A percentile compares a stretch with the other conserved stretches of the same genome.
phyloP scores from a whole-genome alignment of 2,797 vertebrate species.

The Adrianichthys oophorus region DNA sequence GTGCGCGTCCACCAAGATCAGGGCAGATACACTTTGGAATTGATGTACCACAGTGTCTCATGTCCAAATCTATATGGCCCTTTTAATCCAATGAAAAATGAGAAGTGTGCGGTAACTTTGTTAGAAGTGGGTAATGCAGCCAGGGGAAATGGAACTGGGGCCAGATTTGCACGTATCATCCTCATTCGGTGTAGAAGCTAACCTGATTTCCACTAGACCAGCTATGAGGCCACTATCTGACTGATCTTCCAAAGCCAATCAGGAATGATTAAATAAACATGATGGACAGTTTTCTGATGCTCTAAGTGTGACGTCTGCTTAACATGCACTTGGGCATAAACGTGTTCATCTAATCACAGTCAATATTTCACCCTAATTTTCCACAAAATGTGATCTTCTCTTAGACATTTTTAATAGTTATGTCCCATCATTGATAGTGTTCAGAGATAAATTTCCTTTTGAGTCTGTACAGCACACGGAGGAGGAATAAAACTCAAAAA shows the following conservation, averaged over 20 bases:
- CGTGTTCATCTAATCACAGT: conserved; percentile 14
- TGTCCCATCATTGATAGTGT: background rate
- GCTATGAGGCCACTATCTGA: conserved; percentile 68
- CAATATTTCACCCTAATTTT: conserved; percentile 11
- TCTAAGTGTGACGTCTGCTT: conserved; percentile 51
- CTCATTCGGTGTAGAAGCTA: conserved; percentile 68
- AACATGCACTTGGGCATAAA: conserved; percentile 18
- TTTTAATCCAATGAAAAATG: conserved; percentile 80
- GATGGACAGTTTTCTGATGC: conserved; percentile 58
- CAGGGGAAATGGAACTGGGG: conserved; percentile 69
- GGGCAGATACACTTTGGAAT: conserved; percentile 54
- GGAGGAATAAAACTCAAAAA: conserved; percentile 27
- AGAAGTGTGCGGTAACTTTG: conserved; percentile 78
- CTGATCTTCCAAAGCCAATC: conserved; percentile 59
- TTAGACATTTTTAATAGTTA: conserved; percentile 5
- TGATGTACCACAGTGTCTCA: conserved; percentile 57
- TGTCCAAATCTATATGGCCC: conserved; percentile 68
- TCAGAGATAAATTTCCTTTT: conserved; percentile 4
- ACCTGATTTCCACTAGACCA: conserved; percentile 72
- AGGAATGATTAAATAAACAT: conserved; percentile 73
- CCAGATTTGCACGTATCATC: conserved; percentile 65
- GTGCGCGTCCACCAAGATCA: conserved; percentile 1
- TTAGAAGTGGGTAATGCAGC: conserved; percentile 76
- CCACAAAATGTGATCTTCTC: background rate
- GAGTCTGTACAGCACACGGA: conserved; percentile 1